Evolutionary conservation across 2,113 vertebrate species (phyloP), one percentile per base, ranked within the genome.

Genomic region (Malurus elegans): DNA sequence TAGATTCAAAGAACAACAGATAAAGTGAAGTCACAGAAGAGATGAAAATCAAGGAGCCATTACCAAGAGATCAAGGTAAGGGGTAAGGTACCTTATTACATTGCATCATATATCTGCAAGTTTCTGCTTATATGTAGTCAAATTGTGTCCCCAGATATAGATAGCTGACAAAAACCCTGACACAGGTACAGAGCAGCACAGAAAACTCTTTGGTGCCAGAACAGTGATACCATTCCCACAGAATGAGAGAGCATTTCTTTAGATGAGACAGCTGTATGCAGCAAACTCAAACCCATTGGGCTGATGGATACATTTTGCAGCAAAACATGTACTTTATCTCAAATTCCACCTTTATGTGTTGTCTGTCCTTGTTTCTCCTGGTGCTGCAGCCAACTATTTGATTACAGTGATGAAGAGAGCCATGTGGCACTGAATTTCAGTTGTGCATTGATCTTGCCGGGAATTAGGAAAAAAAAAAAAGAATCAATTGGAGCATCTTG

Each of bases 401-500:
- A 92, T 95, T 92, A 71, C 32, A 5, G 12, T 86, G 92, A 95
- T 86, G 86, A 91, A 86, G 94, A 78, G 65, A 86, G 34, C 20
- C 0, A 6, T 3, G 7, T 25, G 18, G 61, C 31, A 58, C 42
- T 70, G 79, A 88, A 94, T 90, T 96, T 96, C 79, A 86, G 56
- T 72, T 53, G 36, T 91, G 76, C 76, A 95, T 89, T 95, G 95
- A 88, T 95, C 83, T 96, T 94, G 53, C 72, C 2, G 57, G 96
- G 82, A 97, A 96, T 91, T 93, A 92, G 28, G 87, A 4, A 18
- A 74, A 85, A 85, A 21, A 38, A 72, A 80, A 90, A 32, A 73
- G 90, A 72, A 96, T 94, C 65, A 76, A 83, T 96, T 28, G 44
- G 36, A 86, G 5, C 26, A 18, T 88, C 50, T 88, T 95, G 87